phyloP scores from a whole-genome alignment of 2,888 invertebrate genomes.

The Trachelus troglodyta region DNA sequence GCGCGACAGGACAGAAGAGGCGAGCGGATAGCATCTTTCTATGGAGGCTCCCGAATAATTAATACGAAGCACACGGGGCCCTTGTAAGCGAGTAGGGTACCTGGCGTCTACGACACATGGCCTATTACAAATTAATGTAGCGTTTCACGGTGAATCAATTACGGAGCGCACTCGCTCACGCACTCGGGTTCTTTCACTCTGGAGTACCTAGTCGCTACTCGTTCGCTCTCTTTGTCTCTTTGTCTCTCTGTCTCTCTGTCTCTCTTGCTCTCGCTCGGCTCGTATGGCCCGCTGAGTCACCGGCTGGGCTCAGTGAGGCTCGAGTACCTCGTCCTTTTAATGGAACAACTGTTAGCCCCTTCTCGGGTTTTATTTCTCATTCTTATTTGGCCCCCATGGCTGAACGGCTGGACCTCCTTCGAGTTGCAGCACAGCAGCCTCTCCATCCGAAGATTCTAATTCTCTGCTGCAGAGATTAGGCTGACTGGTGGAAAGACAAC shows the following conservation, averaged over 20 bases:
- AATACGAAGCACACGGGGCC: constrained; percentile 10
- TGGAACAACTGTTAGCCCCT: constrained; percentile 57
- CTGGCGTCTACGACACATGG: constrained; percentile 52
- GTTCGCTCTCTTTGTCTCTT: too few species aligned
- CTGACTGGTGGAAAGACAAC: too few species aligned
- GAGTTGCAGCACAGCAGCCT: too few species aligned
- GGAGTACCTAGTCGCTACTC: too few species aligned
- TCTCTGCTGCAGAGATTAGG: too few species aligned
- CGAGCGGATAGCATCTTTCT: too few species aligned
- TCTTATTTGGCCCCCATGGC: too few species aligned
- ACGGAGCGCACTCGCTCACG: constrained; percentile 49
- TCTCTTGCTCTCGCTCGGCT: constrained; percentile 10
- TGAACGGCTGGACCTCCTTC: too few species aligned
- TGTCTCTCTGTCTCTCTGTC: not conserved
- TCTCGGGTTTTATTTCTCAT: constrained; percentile 25
- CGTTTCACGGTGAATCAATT: constrained; percentile 63
- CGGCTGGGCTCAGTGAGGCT: constrained; percentile 34
- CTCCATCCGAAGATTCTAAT: too few species aligned
- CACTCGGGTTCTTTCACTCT: constrained; percentile 28
- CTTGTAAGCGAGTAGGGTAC: constrained; percentile 37
- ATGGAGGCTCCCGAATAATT: too few species aligned
- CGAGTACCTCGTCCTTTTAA: constrained; percentile 59
- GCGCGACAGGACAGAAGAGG: too few species aligned
- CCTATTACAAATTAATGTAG: constrained; percentile 58
- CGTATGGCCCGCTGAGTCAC: constrained; percentile 23